A percentile compares a stretch with the other conserved stretches of the same genome.
These are phyloP conservation scores for Acyrthosiphon pisum DNA, from an alignment of 1,140 invertebrate species.

Conservation along the genomic window DNA sequence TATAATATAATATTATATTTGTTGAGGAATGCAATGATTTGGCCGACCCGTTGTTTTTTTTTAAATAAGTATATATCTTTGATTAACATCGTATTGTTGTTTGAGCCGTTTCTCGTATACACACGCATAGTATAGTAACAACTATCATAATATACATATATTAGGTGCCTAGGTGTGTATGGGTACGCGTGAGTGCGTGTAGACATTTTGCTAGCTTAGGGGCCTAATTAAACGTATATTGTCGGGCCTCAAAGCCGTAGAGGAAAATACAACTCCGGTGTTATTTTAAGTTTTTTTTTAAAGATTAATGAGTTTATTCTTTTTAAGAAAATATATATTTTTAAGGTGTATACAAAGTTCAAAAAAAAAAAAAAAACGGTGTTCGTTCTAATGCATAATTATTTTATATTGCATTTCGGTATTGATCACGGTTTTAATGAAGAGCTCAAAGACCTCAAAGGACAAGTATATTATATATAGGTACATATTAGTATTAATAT, in stretches of 20 bases:
- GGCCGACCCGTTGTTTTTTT: background rate
- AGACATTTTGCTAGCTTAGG: background rate
- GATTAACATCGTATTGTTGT: background rate
- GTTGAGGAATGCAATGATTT: background rate
- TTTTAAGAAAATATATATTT: background rate
- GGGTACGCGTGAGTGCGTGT: background rate
- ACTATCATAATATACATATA: background rate
- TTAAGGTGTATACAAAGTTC: background rate
- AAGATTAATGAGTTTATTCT: background rate
- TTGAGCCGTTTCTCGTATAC: background rate
- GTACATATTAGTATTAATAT: background rate
- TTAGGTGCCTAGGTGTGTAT: no score
- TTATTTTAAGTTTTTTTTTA: background rate
- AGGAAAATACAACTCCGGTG: background rate
- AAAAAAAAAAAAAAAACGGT: background rate
- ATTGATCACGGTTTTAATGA: conserved; percentile 3
- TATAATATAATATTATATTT: background rate
- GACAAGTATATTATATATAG: background rate
- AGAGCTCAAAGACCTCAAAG: background rate
- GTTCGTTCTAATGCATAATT: background rate
- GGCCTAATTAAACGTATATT: background rate
- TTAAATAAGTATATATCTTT: background rate
- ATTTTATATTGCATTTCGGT: background rate
- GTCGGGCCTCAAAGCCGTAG: background rate
- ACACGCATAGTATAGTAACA: background rate